Evolutionary conservation across 2,113 vertebrate species (phyloP).

Genomic region (Lichenostomus cassidix): DNA sequence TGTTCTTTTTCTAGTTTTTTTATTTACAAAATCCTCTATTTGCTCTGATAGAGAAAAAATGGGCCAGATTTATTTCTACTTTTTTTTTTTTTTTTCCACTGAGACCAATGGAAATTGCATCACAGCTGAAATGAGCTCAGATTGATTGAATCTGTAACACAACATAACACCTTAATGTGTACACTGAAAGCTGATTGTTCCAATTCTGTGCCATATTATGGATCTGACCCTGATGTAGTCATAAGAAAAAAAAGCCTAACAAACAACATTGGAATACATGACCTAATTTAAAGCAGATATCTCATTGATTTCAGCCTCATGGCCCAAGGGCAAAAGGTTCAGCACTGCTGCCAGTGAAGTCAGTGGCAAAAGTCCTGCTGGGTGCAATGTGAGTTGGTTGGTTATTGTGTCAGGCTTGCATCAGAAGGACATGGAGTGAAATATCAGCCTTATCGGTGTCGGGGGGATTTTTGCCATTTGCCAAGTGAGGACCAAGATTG

Average conservation of each 20-base stretch:
- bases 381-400: neutral
- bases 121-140: neutral
- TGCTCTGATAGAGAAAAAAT: neutral
- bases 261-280: neutral
- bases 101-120: neutral
- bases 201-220: neutral
- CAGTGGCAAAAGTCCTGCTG: neutral
- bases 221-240: neutral
- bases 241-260: neutral
- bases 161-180: neutral
- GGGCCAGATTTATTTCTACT: neutral
- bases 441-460: neutral
- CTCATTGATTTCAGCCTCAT: constrained; percentile 15
- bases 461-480: neutral
- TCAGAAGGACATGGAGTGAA: neutral
- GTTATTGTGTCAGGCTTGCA: neutral
- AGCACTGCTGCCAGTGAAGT: neutral
- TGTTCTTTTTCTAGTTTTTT: neutral
- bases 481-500: neutral
- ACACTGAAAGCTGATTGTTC: neutral
- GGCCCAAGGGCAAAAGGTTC: neutral
- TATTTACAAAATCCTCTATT: neutral
- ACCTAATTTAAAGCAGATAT: constrained; percentile 38
- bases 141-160: neutral
- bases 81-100: neutral